phyloP scores from a whole-genome alignment of 2,888 invertebrate species.

The Mythimna ferrago region DNA sequence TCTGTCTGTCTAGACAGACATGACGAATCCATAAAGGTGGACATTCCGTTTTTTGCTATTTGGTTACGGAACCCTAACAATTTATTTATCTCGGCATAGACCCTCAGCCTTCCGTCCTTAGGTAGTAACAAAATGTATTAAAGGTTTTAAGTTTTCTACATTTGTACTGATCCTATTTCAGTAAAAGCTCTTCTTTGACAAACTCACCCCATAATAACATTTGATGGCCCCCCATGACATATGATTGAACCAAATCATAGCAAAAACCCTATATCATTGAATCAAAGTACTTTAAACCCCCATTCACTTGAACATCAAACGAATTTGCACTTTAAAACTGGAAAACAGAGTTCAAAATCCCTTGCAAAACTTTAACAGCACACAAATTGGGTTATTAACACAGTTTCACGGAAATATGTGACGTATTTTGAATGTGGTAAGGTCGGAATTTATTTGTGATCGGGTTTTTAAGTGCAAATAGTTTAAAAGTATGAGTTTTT shows the following conservation, averaged over 20 bases:
- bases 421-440: neutral
- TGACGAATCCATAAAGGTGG: too few species aligned
- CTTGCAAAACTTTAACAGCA: neutral
- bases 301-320: neutral
- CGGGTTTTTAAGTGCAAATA: slow-evolving; percentile 25
- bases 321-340: slow-evolving; percentile 6
- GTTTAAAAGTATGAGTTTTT: slow-evolving; percentile 31
- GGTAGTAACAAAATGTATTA: too few species aligned
- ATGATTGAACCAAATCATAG: slow-evolving; percentile 57
- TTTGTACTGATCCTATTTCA: slow-evolving; percentile 13
- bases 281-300: slow-evolving; percentile 35
- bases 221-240: slow-evolving; percentile 46
- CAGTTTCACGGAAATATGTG: neutral
- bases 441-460: slow-evolving; percentile 15
- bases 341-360: neutral
- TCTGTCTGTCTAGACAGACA: too few species aligned
- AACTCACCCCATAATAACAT: slow-evolving; percentile 49
- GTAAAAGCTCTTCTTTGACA: slow-evolving; percentile 40
- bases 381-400: slow-evolving; percentile 27
- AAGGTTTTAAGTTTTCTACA: neutral
- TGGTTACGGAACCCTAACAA: too few species aligned
- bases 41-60: too few species aligned
- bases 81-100: too few species aligned
- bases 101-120: too few species aligned
- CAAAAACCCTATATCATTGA: slow-evolving; percentile 48